Evolutionary conservation across 1,140 invertebrate species (phyloP), one percentile per base, ranked within the genome.

Genomic region (Magallana ariakensis): DNA sequence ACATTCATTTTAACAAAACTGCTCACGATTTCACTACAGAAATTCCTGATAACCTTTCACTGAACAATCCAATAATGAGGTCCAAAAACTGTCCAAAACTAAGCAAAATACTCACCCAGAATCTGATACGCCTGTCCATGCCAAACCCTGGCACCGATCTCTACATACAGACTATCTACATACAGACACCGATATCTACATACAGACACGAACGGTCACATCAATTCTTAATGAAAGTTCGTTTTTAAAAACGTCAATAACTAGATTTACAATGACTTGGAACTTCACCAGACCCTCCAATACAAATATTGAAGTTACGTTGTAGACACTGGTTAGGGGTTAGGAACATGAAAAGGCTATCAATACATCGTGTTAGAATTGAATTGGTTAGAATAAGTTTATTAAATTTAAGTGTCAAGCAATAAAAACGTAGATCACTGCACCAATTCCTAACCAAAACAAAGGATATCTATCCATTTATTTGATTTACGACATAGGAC

Each of bases 241-340:
- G 66, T 75, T 75, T 75, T 75, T 75, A 13, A 75, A 46, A 75
- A 75, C 33, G 66, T 75, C 66, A 26, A 75, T 75, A 26, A 26
- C 19, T 75, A 75, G 66, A 75, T 75, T 75, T 75, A 75, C 66
- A 75, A 46, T 26, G 66, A 26, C 66, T 75, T 75, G 66, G 66
- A 75, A 33, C 66, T 75, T 26, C 33, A 75, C 66, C 26, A 75
- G 66, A 26, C 22, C 66, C 33, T 26, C 66, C 66, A 75, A 75
- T 26, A 75, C 66, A 75, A 75, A 75, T 75, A 75, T 75, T 75
- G 66, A 75, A 26, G 66, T 26, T 26, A 26, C 9, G 58, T 26
- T 75, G 22, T 22, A 75, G 22, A 75, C 22, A 75, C 15, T 75
- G 26, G 26, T 70, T 46, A 1, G 66, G 66, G 66, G 22, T 70